Evolutionary conservation across 2,888 invertebrate species (phyloP).

Genomic region (Seira musarum): DNA sequence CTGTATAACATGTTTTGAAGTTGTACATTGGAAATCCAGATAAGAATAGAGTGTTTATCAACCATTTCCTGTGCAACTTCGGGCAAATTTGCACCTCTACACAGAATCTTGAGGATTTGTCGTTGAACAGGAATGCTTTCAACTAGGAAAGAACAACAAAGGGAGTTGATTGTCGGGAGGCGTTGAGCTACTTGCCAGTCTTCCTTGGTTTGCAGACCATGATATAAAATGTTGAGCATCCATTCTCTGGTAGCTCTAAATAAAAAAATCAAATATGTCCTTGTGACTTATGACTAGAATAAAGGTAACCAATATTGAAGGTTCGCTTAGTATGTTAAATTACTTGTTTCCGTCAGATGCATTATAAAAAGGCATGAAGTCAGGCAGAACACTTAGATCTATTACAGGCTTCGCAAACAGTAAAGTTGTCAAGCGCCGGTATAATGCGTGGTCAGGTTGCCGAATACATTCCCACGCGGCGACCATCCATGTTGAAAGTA

Average conservation of each 20-base stretch:
- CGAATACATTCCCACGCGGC: slow-evolving; percentile 61
- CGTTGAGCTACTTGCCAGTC: slow-evolving; percentile 67
- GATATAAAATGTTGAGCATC: slow-evolving; percentile 64
- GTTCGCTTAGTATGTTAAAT: no score
- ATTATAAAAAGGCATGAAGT: slow-evolving; percentile 67
- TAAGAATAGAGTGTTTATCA: slow-evolving; percentile 62
- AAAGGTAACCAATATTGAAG: no score
- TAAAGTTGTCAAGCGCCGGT: slow-evolving; percentile 61
- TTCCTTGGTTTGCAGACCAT: slow-evolving; percentile 60
- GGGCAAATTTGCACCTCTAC: slow-evolving; percentile 62
- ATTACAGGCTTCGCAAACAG: slow-evolving; percentile 65
- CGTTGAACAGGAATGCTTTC: slow-evolving; percentile 61
- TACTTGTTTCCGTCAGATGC: slow-evolving; percentile 66
- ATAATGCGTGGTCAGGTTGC: slow-evolving; percentile 64
- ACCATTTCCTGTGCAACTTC: slow-evolving; percentile 66
- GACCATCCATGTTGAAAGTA: slow-evolving; percentile 67
- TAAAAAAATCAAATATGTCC: neutral
- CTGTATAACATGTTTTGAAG: slow-evolving; percentile 41
- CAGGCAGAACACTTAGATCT: slow-evolving; percentile 66
- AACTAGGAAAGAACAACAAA: slow-evolving; percentile 65
- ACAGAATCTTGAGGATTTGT: slow-evolving; percentile 62
- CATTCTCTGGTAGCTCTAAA: slow-evolving; percentile 65
- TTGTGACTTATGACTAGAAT: neutral
- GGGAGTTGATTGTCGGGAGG: slow-evolving; percentile 65
- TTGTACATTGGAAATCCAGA: slow-evolving; percentile 65